phyloP scores from a whole-genome alignment of 2,113 vertebrate species.

The Ia io region DNA sequence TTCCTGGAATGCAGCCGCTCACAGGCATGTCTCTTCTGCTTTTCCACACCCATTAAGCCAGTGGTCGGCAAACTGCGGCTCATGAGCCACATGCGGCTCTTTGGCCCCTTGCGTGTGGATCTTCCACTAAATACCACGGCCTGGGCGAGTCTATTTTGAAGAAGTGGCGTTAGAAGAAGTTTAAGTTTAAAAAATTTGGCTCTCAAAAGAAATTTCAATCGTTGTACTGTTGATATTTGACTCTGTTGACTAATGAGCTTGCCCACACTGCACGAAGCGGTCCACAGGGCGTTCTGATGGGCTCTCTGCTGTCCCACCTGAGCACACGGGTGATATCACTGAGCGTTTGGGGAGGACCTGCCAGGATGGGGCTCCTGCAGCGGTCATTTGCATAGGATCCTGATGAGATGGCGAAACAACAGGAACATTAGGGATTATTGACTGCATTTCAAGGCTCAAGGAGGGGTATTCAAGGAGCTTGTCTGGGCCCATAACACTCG shows the following conservation, averaged over 20 bases:
- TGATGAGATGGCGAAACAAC: accelerated
- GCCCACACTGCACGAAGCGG: too few relatives aligned
- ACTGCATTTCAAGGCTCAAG: background rate
- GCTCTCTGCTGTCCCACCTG: background rate
- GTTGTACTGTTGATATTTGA: too few relatives aligned
- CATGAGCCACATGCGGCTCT: too few relatives aligned
- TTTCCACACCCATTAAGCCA: background rate
- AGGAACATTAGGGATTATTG: background rate
- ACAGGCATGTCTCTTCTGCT: background rate
- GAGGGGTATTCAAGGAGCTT: background rate
- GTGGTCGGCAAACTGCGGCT: too few relatives aligned
- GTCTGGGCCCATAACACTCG: background rate
- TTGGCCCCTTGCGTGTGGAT: too few relatives aligned
- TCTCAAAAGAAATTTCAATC: too few relatives aligned
- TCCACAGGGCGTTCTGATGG: accelerated
- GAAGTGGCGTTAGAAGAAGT: too few relatives aligned
- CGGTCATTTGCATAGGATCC: background rate
- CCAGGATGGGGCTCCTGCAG: too few relatives aligned
- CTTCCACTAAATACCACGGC: too few relatives aligned
- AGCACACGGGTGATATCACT: background rate
- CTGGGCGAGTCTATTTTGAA: too few relatives aligned
- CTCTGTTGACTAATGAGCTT: too few relatives aligned
- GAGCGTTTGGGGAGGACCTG: background rate
- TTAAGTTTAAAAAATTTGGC: too few relatives aligned
- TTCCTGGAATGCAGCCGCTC: background rate